Percentiles rank a stretch among this genome's conserved stretches.
Evolutionary conservation across 2,797 vertebrate species (phyloP).

Genomic region (Halcyon badia): DNA sequence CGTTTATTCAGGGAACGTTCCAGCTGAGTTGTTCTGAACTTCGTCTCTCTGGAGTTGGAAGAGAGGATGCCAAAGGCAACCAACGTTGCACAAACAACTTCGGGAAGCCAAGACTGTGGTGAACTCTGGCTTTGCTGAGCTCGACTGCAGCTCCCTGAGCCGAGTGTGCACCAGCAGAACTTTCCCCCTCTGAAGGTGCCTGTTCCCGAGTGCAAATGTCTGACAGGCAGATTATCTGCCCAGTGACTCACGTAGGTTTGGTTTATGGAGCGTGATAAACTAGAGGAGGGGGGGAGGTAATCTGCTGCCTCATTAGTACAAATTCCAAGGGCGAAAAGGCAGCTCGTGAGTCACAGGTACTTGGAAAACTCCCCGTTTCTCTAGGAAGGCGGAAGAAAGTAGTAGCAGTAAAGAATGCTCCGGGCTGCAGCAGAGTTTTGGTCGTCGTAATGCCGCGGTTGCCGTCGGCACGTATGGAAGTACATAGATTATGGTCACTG

Average conservation of each 20-base stretch:
- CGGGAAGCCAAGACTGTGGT: not conserved
- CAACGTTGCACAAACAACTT: not conserved
- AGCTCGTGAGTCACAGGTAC: not conserved
- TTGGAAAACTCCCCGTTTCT: not conserved
- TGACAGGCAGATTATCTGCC: not conserved
- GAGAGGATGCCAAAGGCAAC: slow-evolving; percentile 26
- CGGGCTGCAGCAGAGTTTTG: not conserved
- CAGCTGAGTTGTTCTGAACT: not conserved
- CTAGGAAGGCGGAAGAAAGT: not conserved
- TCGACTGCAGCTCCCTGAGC: not conserved
- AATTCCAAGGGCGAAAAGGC: not conserved
- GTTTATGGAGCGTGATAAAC: not conserved
- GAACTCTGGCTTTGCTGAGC: not conserved
- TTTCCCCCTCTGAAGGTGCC: not conserved
- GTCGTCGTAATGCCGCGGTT: rapidly evolving
- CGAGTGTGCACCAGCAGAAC: not conserved
- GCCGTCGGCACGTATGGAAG: rapidly evolving
- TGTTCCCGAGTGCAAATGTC: not conserved
- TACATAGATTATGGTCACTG: not conserved
- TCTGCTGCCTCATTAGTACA: not conserved
- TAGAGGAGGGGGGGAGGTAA: not conserved
- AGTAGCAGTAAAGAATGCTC: not conserved
- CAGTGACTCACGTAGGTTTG: not conserved
- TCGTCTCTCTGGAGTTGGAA: not conserved
- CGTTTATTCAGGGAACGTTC: not conserved